Evolutionary conservation across 2,888 invertebrate genomes (phyloP).

Genomic region (Drosophila stalkeri): DNA sequence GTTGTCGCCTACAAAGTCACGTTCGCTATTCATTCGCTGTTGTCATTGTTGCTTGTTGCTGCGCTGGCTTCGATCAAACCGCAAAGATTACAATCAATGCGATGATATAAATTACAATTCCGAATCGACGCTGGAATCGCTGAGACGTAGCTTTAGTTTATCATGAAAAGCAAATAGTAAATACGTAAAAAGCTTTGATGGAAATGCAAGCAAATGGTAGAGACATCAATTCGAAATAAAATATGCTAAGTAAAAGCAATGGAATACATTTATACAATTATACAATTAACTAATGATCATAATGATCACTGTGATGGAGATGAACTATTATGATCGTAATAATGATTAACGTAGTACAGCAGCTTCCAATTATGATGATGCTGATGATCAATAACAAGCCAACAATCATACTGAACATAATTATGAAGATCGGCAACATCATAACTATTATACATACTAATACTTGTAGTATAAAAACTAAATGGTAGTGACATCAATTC

Average conservation of each 20-base stretch:
- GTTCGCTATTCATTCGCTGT: constrained; percentile 33
- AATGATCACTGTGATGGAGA: too few species aligned
- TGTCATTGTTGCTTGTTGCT: constrained; percentile 42
- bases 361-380: too few species aligned
- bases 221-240: background rate
- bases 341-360: too few species aligned
- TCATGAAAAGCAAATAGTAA: background rate
- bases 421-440: too few species aligned
- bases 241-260: background rate
- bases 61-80: constrained; percentile 24
- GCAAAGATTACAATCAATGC: constrained; percentile 30
- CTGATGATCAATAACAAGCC: background rate
- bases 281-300: too few species aligned
- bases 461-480: too few species aligned
- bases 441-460: too few species aligned
- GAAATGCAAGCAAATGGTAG: background rate
- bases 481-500: background rate
- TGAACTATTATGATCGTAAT: too few species aligned
- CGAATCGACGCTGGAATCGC: constrained; percentile 8
- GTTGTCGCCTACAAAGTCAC: constrained; percentile 47
- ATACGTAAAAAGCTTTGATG: background rate
- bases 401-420: background rate
- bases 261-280: background rate
- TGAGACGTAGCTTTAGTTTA: constrained; percentile 7
- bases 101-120: constrained; percentile 38